Evolutionary conservation across 2,113 vertebrate genomes (phyloP).

Genomic region (Phoxinus phoxinus): DNA sequence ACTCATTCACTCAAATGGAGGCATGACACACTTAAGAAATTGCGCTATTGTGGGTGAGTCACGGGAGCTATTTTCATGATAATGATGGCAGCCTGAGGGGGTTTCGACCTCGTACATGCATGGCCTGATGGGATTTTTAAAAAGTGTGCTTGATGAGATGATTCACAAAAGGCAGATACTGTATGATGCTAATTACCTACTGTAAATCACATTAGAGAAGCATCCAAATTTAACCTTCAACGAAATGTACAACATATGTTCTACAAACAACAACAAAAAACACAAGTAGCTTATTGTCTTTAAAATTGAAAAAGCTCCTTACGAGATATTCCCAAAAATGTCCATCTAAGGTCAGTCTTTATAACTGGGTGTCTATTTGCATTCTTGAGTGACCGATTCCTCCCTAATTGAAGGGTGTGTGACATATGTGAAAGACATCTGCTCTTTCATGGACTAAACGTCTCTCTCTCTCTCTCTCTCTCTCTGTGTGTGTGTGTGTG

Average conservation of each 20-base stretch:
- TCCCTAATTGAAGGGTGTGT: conserved; percentile 25
- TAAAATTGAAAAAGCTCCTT: neutral
- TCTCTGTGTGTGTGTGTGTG: neutral
- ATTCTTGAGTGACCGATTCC: neutral
- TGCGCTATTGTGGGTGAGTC: conserved; percentile 34
- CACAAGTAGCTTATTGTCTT: neutral
- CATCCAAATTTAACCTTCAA: too few species aligned
- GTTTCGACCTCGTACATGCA: neutral
- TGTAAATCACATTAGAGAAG: neutral
- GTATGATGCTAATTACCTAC: conserved; percentile 5
- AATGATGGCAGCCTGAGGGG: conserved; percentile 12
- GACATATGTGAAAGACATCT: conserved; percentile 49
- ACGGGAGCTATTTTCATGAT: conserved; percentile 14
- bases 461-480: too few species aligned
- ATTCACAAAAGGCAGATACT: conserved; percentile 21
- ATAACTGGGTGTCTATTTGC: conserved; percentile 1
- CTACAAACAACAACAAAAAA: neutral
- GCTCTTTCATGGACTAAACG: conserved; percentile 53
- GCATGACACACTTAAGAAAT: conserved; percentile 42
- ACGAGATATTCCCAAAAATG: neutral
- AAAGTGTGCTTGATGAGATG: conserved; percentile 1
- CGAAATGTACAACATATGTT: neutral
- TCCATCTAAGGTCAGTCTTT: conserved; percentile 35
- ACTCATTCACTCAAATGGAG: conserved; percentile 30
- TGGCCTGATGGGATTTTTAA: neutral